Evolutionary conservation across 2,113 vertebrate species (phyloP), one percentile per base, ranked within the genome.

Genomic region (Lipophrys pholis): DNA sequence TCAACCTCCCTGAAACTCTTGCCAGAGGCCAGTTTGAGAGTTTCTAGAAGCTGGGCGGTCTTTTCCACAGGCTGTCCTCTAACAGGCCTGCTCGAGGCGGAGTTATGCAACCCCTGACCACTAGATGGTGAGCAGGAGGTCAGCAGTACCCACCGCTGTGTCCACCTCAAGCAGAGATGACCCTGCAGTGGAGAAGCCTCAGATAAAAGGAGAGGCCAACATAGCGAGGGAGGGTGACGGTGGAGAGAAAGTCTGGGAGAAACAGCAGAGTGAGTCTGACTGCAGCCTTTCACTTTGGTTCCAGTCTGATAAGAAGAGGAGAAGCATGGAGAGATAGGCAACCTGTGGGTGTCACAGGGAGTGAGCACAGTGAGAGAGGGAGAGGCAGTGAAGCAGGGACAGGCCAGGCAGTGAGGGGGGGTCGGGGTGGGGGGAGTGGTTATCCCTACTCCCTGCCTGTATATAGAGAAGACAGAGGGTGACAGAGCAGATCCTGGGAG

Each of bases 401-500:
- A 30, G 21, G 49, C 75, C 72, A 59, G 79, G 65, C 59, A 54
- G 58, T 65, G 65, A 54, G 36, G 64, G 11, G 49, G 42, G 21
- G 17, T 30, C 21, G 4, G 21, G 21, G 6, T 2, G 41, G 57
- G 54, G 63, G 91, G 91, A 85, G 90, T 87, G 90, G 89, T 81
- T 85, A 62, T 54, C 53, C 11, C 50, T 45, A 49, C 68, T 61
- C 15, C 11, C 77, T 83, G 87, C 61, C 82, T 90, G 66, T 91
- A 91, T 91, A 92, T 81, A 92, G 84, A 82, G 86, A 81, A 75
- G 76, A 59, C 78, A 60, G 65, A 81, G 70, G 46, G 55, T 79
- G 76, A 64, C 71, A 66, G 81, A 80, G 67, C 78, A 87, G 84
- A 80, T 73, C 83, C 73, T 78, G 68, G n/a, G 58, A 70, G 61